phyloP scores from a whole-genome alignment of 2,888 invertebrate species.

The Pachycephus smyrnensis region DNA sequence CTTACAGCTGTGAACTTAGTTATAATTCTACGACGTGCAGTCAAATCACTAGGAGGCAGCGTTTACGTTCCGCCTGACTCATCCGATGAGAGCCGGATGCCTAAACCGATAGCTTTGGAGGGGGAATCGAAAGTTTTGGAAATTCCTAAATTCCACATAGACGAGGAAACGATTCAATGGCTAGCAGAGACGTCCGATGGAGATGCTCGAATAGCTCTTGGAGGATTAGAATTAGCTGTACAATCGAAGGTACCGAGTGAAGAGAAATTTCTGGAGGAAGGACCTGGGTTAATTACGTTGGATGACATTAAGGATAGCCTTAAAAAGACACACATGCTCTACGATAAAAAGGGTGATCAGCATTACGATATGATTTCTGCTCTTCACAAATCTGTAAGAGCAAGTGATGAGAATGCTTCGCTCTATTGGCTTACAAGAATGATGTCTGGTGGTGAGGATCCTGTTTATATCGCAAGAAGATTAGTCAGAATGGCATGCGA shows the following conservation, averaged over 20 bases:
- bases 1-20: constrained; percentile 72
- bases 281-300: constrained; percentile 70
- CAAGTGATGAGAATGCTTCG: constrained; percentile 83
- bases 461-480: constrained; percentile 80
- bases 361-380: constrained; percentile 88
- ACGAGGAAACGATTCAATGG: constrained; percentile 75
- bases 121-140: not conserved
- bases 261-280: constrained; percentile 39
- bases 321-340: constrained; percentile 82
- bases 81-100: not conserved
- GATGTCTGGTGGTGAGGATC: constrained; percentile 84
- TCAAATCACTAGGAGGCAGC: constrained; percentile 62
- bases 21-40: constrained; percentile 74
- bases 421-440: constrained; percentile 87
- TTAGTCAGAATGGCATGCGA: constrained; percentile 82
- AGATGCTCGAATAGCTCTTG: constrained; percentile 83
- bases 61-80: constrained; percentile 18
- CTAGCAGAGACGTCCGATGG: constrained; percentile 84
- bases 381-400: constrained; percentile 85
- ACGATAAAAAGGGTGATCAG: constrained; percentile 84
- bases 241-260: constrained; percentile 68
- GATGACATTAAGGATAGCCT: constrained; percentile 80
- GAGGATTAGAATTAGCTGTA: constrained; percentile 79
- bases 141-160: constrained; percentile 63
- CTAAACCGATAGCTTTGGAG: not conserved